Percentiles rank a stretch among this genome's conserved stretches.
Evolutionary conservation across 2,113 vertebrate genomes (phyloP).

Genomic region (Oxyura jamaicensis): DNA sequence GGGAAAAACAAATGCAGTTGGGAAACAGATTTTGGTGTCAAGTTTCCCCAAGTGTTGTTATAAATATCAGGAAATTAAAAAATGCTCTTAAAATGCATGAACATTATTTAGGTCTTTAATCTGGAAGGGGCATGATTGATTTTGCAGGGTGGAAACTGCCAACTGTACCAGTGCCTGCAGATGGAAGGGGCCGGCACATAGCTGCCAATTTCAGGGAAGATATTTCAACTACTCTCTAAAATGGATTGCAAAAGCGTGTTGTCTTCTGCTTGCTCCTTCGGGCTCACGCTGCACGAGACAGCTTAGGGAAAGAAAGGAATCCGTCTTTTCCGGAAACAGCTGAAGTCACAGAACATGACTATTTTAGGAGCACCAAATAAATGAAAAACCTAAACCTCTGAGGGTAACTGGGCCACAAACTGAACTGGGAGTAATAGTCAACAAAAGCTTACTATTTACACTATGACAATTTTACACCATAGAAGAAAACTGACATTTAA

Average conservation of each 20-base stretch:
- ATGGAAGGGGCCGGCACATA: slow-evolving; percentile 69
- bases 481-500: not conserved
- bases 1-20: slow-evolving; percentile 71
- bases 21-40: slow-evolving; percentile 71
- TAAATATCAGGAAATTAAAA: slow-evolving; percentile 75
- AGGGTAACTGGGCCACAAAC: not conserved
- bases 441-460: not conserved
- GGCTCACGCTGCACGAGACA: not conserved
- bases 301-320: not conserved
- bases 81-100: slow-evolving; percentile 71
- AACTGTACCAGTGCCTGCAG: slow-evolving; percentile 71
- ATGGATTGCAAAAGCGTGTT: slow-evolving; percentile 46
- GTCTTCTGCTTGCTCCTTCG: slow-evolving; percentile 41
- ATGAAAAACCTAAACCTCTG: not conserved
- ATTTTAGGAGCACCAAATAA: not conserved
- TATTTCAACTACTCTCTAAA: slow-evolving; percentile 56
- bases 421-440: not conserved
- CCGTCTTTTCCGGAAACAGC: not conserved
- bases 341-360: not conserved
- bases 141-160: slow-evolving; percentile 70
- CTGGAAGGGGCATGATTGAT: slow-evolving; percentile 74
- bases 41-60: slow-evolving; percentile 72
- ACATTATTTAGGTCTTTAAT: slow-evolving; percentile 74
- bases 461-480: not conserved
- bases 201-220: slow-evolving; percentile 68